Evolutionary conservation across 2,113 vertebrate species (phyloP), one percentile per base, ranked within the genome.

Genomic region (Varanus komodoensis): DNA sequence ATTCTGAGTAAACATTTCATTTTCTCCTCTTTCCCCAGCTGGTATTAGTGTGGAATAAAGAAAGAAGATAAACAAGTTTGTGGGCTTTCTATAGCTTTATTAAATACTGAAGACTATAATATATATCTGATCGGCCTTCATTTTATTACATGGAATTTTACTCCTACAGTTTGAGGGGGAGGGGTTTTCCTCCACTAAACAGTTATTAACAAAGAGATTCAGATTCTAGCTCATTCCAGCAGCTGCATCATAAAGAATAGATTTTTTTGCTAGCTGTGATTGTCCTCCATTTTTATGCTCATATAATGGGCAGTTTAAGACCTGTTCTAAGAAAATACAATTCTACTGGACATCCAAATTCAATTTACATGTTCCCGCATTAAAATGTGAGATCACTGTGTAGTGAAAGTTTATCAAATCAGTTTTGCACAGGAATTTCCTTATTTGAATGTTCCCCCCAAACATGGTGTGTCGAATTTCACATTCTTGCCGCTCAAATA

Each of bases 21-120:
- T 74, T 67, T 57, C n/a, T 75, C 2, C 9, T 48, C 3, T 19
- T 68, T 73, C 61, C 75, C 94, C 93, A 91, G 91, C 90, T 95
- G 93, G 84, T 95, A 93, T 94, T 95, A 94, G 86, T 86, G 82
- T 90, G 54, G 25, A 74, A 67, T 78, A 93, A 48, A 91, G 78
- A 87, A 57, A 86, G 1, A 7, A 9, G 71, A 82, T 23, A 50
- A 68, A 1, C 32, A 48, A 57, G 15, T 29, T 29, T 57, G 27
- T 21, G 50, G 29, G 14, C 14, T 57, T 25, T 88, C 67, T 44
- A 4, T 3, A 34, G n/a, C 15, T 3, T 88, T 82, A 82, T 32
- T 71, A 73, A 17, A 83, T 67, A 83, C 34, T 25, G 57, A 64
- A 44, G 48, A 2, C 21, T 68, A 34, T 19, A 86, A 74, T 69